Conservation (phyloP, 2,888 invertebrate genomes). For the Amphimallon solstitiale region DNA sequence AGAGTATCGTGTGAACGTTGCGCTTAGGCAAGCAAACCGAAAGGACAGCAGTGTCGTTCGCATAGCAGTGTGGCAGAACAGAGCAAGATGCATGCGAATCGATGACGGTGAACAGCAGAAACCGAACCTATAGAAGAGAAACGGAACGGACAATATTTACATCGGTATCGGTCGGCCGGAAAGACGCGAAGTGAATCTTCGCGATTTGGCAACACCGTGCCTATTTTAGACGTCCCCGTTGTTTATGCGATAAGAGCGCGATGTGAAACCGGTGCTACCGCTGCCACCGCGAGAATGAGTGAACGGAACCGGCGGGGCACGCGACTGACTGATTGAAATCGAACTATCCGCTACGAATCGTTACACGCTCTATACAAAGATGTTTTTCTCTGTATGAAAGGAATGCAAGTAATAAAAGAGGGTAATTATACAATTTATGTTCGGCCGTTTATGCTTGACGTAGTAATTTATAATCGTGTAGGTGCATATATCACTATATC, state of each 20-base stretch:
- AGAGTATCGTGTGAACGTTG: neutral
- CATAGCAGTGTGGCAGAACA: neutral
- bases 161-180: conserved; percentile 29
- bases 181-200: neutral
- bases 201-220: conserved; percentile 43
- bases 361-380: too few species aligned
- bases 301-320: conserved; percentile 7
- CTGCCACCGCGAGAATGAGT: neutral
- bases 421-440: too few species aligned
- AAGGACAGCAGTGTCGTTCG: conserved; percentile 6
- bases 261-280: conserved; percentile 16
- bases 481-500: too few species aligned
- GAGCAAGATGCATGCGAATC: conserved; percentile 46
- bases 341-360: conserved; percentile 1
- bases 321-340: conserved; percentile 19
- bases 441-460: too few species aligned
- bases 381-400: too few species aligned
- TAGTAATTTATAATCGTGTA: too few species aligned
- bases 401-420: too few species aligned
- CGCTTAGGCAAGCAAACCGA: conserved; percentile 4
- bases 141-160: conserved; percentile 41
- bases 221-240: conserved; percentile 42
- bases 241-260: conserved; percentile 24
- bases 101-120: conserved; percentile 42
- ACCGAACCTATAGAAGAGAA: conserved; percentile 15